phyloP scores from a whole-genome alignment of 2,888 invertebrate species.

The Zonitis immaculata region DNA sequence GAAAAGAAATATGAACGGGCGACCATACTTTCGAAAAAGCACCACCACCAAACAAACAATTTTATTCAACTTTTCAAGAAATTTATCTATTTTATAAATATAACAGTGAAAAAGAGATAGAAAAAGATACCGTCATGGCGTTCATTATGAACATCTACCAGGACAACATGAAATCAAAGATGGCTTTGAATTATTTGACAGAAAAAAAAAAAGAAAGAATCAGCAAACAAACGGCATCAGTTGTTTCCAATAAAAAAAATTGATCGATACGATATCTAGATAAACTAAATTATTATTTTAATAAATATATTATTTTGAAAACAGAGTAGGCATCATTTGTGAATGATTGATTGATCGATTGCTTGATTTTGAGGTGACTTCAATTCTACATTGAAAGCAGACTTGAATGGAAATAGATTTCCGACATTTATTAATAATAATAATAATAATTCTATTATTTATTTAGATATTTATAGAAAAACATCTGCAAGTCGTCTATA shows the following conservation, averaged over 20 bases:
- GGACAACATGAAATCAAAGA: not conserved
- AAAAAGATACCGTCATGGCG: conserved; percentile 20
- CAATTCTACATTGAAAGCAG: not conserved
- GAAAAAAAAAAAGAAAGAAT: not conserved
- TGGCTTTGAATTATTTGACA: not conserved
- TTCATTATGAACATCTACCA: not conserved
- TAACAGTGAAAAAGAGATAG: not conserved
- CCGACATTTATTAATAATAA: not conserved
- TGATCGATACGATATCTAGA: too few species aligned
- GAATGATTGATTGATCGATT: not conserved
- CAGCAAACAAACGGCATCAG: too few species aligned
- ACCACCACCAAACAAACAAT: not conserved
- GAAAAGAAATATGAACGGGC: conserved; percentile 37
- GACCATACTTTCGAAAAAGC: conserved; percentile 41
- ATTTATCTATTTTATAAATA: too few species aligned
- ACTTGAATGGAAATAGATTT: not conserved
- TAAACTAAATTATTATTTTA: too few species aligned
- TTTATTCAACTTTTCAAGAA: too few species aligned
- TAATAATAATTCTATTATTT: too few species aligned
- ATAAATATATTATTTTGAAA: too few species aligned
- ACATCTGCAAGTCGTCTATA: not conserved
- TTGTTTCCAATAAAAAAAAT: too few species aligned
- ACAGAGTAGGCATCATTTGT: too few species aligned
- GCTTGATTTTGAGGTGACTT: not conserved
- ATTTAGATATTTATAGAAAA: too few species aligned